Conservation (phyloP, 1,140 invertebrate genomes). For the Meloidogyne chitwoodi region DNA sequence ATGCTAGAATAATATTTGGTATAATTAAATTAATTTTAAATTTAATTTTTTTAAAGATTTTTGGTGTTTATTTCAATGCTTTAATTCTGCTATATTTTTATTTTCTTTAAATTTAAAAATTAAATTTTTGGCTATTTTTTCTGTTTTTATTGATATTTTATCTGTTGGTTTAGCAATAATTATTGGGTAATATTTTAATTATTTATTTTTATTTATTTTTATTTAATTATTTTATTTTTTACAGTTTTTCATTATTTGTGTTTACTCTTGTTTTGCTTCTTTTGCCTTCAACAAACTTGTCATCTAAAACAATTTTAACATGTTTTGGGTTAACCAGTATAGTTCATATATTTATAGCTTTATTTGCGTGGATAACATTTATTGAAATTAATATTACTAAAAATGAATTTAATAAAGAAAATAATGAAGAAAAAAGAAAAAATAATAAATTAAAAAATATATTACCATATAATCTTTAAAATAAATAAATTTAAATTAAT, state of each 20-base stretch:
- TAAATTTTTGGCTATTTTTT: background rate
- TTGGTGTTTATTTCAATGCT: slow-evolving; percentile 16
- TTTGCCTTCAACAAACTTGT: background rate
- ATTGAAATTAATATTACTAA: background rate
- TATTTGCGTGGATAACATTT: background rate
- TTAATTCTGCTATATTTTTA: slow-evolving; percentile 13
- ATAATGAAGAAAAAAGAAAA: background rate
- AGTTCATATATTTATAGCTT: background rate
- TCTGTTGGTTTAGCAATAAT: slow-evolving; percentile 10
- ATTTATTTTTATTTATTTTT: background rate
- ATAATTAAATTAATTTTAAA: background rate
- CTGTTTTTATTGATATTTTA: background rate
- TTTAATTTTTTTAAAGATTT: background rate
- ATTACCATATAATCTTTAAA: background rate
- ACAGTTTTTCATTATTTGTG: background rate
- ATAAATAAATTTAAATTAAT: too few relatives aligned
- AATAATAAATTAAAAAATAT: background rate
- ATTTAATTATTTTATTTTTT: background rate
- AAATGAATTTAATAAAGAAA: background rate
- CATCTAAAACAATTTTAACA: background rate
- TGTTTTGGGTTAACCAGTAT: background rate
- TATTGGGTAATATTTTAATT: background rate
- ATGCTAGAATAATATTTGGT: background rate
- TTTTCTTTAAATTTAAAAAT: background rate
- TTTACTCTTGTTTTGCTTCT: background rate